Base-by-base conservation (phyloP, 2,888 invertebrate species). In the Pseudeuparius sepicola region DNA sequence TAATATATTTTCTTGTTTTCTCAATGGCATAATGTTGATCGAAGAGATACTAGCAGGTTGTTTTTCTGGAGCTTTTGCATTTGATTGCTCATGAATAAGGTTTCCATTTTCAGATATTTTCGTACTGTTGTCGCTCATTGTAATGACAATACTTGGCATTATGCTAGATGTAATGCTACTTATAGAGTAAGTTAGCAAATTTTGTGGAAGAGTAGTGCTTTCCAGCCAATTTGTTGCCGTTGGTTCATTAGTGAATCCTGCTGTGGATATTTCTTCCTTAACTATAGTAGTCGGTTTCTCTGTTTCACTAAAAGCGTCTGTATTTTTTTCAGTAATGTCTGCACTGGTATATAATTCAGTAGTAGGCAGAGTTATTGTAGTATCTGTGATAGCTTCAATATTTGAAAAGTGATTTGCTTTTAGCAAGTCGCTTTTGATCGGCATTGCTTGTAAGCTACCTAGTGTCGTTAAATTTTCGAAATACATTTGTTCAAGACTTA, bases 321-420 rank as follows among this genome's bases (percentile, higher is more conserved):
- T 23, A 11, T 3, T 15, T 36, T 13, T 15, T 16, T 20, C 53
- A 20, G 50, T 28, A 24, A 56, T 49, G 30, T 55, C 47, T 6
- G 4, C 14, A 15, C 10, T 25, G n/a, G 16, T 13, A 9, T 10
- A 11, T 25, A 57, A 51, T 53, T 64, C 61, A 11, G 63, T 64
- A 4, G 64, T 59, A 10, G 64, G 58, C 4, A 54, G 50, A 10
- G 61, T 57, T 14, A 63, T 63, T 10, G 65, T 65, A 15, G 65
- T 64, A 13, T 29, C 37, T 24, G 26, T 28, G 29, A 37, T n/a
- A n/a, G n/a, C n/a, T n/a, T n/a, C n/a, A n/a, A n/a, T n/a, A n/a
- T n/a, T n/a, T n/a, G n/a, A n/a, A n/a, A n/a, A n/a, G n/a, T n/a
- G n/a, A n/a, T n/a, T n/a, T n/a, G n/a, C n/a, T n/a, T n/a, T n/a